These are phyloP conservation scores for Caenorhabditis plicata DNA, from an alignment of 2,888 invertebrate genomes.

Conservation along the genomic window DNA sequence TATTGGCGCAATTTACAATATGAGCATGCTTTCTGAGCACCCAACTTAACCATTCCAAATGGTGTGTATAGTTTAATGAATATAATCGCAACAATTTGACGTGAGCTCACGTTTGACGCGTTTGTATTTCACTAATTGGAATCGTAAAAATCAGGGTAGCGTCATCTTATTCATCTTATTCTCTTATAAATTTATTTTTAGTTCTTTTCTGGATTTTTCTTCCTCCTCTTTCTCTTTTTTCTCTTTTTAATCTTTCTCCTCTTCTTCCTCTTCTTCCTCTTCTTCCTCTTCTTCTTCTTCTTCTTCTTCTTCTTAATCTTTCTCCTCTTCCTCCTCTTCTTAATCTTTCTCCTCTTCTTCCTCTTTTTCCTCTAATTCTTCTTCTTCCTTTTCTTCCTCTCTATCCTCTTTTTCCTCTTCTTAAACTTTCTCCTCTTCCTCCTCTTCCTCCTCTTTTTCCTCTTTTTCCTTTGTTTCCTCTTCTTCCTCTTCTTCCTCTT, in stretches of 20 bases:
- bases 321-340: background rate
- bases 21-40: no score
- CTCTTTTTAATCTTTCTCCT: background rate
- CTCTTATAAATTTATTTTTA: no score
- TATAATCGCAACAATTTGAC: no score
- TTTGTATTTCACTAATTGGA: no score
- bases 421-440: background rate
- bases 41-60: no score
- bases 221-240: background rate
- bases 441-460: background rate
- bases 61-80: no score
- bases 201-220: no score
- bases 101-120: no score
- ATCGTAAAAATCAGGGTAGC: no score
- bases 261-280: background rate
- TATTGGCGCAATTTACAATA: no score
- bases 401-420: no score
- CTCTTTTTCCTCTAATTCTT: background rate
- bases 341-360: background rate
- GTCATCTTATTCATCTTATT: no score
- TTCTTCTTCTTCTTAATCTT: background rate
- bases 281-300: background rate
- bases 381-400: background rate
- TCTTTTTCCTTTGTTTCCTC: conserved; percentile 9
- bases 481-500: conserved; percentile 12